These are phyloP conservation scores for Apodemus agrarius DNA, from an alignment of 2,797 vertebrate genomes.

Conservation along the genomic window DNA sequence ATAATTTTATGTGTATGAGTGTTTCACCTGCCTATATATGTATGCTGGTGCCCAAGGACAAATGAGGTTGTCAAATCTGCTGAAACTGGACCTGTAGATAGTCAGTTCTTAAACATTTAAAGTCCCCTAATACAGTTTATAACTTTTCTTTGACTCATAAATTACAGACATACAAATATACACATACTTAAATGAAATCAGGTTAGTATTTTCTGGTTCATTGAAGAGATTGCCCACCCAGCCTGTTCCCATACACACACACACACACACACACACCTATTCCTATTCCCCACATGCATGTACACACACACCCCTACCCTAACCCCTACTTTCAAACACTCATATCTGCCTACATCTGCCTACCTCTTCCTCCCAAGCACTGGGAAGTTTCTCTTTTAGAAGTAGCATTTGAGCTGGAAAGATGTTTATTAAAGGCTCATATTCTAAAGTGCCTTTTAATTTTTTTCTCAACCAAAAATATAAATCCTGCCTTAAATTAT, in stretches of 20 bases:
- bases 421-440: background rate
- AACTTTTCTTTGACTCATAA: background rate
- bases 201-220: background rate
- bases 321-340: background rate
- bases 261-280: background rate
- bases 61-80: background rate
- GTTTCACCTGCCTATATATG: background rate
- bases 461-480: constrained; percentile 29
- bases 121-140: background rate
- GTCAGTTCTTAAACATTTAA: background rate
- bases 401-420: background rate
- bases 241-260: background rate
- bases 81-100: background rate
- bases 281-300: no score
- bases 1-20: background rate
- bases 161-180: background rate
- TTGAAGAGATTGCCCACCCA: background rate
- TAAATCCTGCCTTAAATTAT: constrained; percentile 2
- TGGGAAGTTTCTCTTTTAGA: background rate
- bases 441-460: constrained; percentile 2
- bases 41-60: background rate
- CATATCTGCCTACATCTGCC: background rate
- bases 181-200: background rate
- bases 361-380: background rate
- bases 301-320: background rate